These are phyloP conservation scores for Tapirus terrestris DNA, from an alignment of 2,113 vertebrate genomes.

Conservation along the genomic window DNA sequence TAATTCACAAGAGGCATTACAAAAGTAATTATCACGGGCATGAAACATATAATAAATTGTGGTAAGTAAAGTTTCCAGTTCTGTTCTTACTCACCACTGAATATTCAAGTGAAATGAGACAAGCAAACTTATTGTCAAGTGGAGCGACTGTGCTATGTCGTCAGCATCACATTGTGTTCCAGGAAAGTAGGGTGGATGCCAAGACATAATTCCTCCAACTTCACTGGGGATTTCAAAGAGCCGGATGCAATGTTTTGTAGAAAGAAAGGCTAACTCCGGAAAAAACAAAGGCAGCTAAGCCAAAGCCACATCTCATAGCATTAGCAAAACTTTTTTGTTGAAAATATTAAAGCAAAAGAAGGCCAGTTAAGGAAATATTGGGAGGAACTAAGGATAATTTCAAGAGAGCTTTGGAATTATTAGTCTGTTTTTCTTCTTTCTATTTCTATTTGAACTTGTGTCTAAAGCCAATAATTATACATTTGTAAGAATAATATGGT, in stretches of 20 bases:
- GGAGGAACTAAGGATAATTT: background rate
- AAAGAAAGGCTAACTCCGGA: background rate
- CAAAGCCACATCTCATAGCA: constrained; percentile 12
- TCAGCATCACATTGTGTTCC: constrained; percentile 54
- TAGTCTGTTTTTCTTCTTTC: background rate
- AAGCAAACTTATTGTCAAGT: constrained; percentile 39
- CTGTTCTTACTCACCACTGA: constrained; percentile 36
- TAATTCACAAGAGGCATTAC: background rate
- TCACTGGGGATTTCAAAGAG: constrained; percentile 49
- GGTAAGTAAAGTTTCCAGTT: background rate
- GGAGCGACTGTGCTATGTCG: background rate
- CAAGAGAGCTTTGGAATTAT: background rate
- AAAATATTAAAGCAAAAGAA: constrained; percentile 39
- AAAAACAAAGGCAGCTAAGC: constrained; percentile 38
- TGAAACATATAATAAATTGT: background rate
- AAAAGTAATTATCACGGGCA: background rate
- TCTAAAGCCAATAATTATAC: background rate
- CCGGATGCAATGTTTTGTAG: background rate
- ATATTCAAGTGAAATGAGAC: background rate
- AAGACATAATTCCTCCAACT: constrained; percentile 56
- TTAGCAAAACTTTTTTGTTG: background rate
- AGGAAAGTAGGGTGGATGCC: constrained; percentile 55
- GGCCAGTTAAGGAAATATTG: background rate
- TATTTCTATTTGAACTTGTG: background rate
- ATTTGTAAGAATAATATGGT: background rate